A percentile compares a stretch with the other conserved stretches of the same genome.
Conservation (phyloP, 2,888 invertebrate species). For the Eustalomyia histrio region DNA sequence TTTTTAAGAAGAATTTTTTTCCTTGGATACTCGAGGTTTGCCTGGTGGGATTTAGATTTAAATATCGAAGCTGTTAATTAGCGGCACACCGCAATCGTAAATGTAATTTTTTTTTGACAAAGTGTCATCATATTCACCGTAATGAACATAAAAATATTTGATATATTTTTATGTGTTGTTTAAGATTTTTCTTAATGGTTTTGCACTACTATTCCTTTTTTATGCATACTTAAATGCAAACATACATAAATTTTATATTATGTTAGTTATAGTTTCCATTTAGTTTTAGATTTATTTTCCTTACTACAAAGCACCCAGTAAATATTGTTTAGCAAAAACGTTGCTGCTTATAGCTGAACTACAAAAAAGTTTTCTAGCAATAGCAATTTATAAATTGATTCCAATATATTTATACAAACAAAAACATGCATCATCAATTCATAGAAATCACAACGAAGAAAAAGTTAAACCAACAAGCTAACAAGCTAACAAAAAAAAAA, state of each 20-base stretch:
- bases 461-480: neutral
- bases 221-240: slow-evolving; percentile 8
- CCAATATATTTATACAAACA: neutral
- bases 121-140: no score
- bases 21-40: no score
- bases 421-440: neutral
- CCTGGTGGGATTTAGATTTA: no score
- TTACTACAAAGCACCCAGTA: neutral
- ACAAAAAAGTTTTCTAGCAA: neutral
- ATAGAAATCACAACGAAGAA: neutral
- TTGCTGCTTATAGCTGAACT: neutral
- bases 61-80: no score
- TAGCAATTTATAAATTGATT: neutral
- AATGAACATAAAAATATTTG: neutral
- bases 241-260: neutral
- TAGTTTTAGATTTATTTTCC: neutral
- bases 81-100: no score
- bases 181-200: slow-evolving; percentile 36
- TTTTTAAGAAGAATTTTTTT: no score
- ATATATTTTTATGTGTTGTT: neutral
- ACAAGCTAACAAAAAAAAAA: neutral
- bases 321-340: neutral
- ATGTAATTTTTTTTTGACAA: no score
- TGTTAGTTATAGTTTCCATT: neutral
- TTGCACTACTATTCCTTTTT: neutral